Base-by-base conservation (phyloP, 2,797 vertebrate species). In the Chromobotia macracanthus region DNA sequence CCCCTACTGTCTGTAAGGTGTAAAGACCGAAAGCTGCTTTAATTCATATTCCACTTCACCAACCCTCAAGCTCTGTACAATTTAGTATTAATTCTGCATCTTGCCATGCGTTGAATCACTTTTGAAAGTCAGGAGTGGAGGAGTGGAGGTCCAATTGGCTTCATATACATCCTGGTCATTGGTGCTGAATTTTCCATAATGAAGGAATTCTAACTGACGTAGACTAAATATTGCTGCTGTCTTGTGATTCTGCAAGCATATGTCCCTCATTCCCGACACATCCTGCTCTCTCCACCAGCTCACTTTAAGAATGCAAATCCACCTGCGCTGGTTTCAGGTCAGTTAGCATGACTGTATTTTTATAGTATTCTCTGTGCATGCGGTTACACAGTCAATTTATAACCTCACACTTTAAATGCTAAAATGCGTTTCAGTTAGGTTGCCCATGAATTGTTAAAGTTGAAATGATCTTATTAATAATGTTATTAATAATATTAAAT, bases 51-150 rank as follows among this genome's bases (percentile, higher is more conserved):
- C 46, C 48, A 48, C 6, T 44, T 19, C 10, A 3, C 15, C 13
- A 18, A 19, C 5, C 50, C 19, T 64, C 18, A 56, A 67, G 70
- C 19, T 44, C 41, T 72, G 61, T 44, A 44, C 21, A 21, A 12
- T 25, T 28, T 66, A 67, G 61, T 79, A 79, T 72, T 79, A 79
- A 79, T 53, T 65, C 28, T 65, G 68, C 48, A 28, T 65, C 68
- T 28, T 51, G 5, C 16, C 38, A 19, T 51, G 75, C 21, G 12
- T 61, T 41, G 41, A 48, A 31, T 66, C 61, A 38, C 25, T 35
- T 48, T 50, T 63, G 65, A 16, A 56, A 31, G 25, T 31, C 60
- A 61, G 18, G 60, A 63, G 31, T 31, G 31, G 31, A 31, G 31
- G 31, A 31, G 3, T 16, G 7, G 18, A 60, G n/a, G 13, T 69